These are phyloP conservation scores for pig (Sus scrofa) DNA, from an alignment of 2,113 vertebrate genomes.

Conservation along the genomic window DNA sequence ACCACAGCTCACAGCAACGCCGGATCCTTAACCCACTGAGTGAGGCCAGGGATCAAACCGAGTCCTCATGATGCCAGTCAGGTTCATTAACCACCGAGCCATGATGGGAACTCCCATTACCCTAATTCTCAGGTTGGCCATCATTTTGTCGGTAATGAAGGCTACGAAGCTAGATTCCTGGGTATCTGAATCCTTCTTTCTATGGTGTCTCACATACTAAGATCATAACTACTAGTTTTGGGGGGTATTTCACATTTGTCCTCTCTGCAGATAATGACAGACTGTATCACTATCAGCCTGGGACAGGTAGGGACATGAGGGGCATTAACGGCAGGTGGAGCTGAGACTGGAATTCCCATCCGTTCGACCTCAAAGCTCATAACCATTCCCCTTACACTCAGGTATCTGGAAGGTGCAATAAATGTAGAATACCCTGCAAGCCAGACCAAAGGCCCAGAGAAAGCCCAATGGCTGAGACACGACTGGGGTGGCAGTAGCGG, in stretches of 20 bases:
- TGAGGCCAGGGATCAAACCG: too few relatives aligned
- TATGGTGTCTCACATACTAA: constrained; percentile 23
- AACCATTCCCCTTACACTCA: not conserved
- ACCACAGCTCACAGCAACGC: too few relatives aligned
- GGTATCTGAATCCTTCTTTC: constrained; percentile 28
- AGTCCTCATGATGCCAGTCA: too few relatives aligned
- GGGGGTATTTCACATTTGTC: constrained; percentile 27
- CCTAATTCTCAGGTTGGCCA: not conserved
- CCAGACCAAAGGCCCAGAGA: constrained; percentile 24
- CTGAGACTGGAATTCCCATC: constrained; percentile 53
- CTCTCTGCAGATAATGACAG: not conserved
- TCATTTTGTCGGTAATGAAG: constrained; percentile 40
- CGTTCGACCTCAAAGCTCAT: not conserved
- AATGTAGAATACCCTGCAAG: constrained; percentile 22
- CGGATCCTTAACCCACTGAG: too few relatives aligned
- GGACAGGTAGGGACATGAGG: not conserved
- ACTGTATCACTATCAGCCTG: not conserved
- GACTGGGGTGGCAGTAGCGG: not conserved
- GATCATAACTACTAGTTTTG: constrained; percentile 45
- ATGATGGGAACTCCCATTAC: not conserved
- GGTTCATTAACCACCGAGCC: too few relatives aligned
- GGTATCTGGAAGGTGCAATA: not conserved
- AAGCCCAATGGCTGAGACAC: not conserved
- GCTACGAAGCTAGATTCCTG: not conserved
- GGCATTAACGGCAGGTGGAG: not conserved